Evolutionary conservation across 1,140 invertebrate genomes (phyloP).

Genomic region (Meloidogyne chitwoodi): DNA sequence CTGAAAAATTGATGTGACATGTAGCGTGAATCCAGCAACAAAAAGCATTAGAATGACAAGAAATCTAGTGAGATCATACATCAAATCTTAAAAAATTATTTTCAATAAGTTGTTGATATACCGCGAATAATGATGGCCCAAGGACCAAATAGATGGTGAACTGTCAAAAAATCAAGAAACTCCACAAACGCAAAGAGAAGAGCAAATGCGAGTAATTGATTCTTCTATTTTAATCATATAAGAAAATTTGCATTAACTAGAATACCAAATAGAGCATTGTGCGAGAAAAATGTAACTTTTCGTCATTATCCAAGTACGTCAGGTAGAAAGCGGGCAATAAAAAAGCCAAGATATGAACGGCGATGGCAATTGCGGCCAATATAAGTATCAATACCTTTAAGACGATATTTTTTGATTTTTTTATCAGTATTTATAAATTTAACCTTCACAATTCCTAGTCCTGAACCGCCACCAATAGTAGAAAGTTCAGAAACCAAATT

Average conservation of each 20-base stretch:
- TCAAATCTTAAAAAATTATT: constrained; percentile 55
- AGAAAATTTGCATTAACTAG: constrained; percentile 61
- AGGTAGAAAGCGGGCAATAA: constrained; percentile 60
- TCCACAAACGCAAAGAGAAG: constrained; percentile 91
- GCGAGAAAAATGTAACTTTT: constrained; percentile 58
- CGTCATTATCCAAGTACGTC: constrained; percentile 64
- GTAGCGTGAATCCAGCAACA: constrained; percentile 95
- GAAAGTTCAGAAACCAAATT: constrained; percentile 89
- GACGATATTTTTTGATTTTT: too few species aligned
- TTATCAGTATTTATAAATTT: neutral
- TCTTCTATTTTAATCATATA: constrained; percentile 66
- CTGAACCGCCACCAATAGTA: constrained; percentile 88
- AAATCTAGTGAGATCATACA: constrained; percentile 80
- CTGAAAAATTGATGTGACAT: constrained; percentile 89
- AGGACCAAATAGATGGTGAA: constrained; percentile 96
- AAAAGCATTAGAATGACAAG: constrained; percentile 93
- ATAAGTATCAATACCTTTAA: constrained; percentile 75
- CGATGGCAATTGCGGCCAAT: constrained; percentile 85
- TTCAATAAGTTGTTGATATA: constrained; percentile 34
- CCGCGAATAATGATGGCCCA: constrained; percentile 75
- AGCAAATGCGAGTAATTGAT: constrained; percentile 89
- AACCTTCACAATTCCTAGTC: constrained; percentile 69
- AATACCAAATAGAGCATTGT: constrained; percentile 56
- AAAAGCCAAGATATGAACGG: constrained; percentile 77
- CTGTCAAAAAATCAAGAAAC: constrained; percentile 82